These are phyloP conservation scores for Trichopoda pennipes DNA, from an alignment of 2,888 invertebrate genomes.

Conservation along the genomic window DNA sequence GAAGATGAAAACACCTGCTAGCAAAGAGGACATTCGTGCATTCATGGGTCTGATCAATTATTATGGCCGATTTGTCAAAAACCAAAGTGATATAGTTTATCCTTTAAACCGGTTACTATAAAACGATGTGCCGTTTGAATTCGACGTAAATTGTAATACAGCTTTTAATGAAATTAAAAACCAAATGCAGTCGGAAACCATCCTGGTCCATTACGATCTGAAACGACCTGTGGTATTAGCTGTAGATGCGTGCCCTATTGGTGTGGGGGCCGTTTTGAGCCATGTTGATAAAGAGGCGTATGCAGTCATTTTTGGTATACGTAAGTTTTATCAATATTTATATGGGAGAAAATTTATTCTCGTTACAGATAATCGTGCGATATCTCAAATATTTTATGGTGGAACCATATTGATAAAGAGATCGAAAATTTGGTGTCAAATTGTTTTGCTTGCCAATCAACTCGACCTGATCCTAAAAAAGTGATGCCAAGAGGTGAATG, in stretches of 20 bases:
- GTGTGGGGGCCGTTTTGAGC: slow-evolving; percentile 75
- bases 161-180: slow-evolving; percentile 72
- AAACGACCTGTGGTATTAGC: slow-evolving; percentile 71
- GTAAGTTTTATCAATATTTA: slow-evolving; percentile 78
- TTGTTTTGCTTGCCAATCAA: slow-evolving; percentile 63
- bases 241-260: slow-evolving; percentile 73
- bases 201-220: slow-evolving; percentile 72
- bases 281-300: too few species aligned
- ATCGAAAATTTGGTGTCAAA: slow-evolving; percentile 57
- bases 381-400: slow-evolving; percentile 68
- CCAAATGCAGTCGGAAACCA: slow-evolving; percentile 69
- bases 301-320: too few species aligned
- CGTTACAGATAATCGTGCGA: slow-evolving; percentile 71
- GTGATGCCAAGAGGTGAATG: slow-evolving; percentile 44
- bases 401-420: slow-evolving; percentile 55
- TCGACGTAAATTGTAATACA: slow-evolving; percentile 61
- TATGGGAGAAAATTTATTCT: slow-evolving; percentile 73
- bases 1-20: neutral
- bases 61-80: slow-evolving; percentile 74
- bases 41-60: slow-evolving; percentile 69
- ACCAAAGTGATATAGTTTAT: slow-evolving; percentile 72
- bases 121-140: slow-evolving; percentile 6
- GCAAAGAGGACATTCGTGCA: slow-evolving; percentile 70
- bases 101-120: slow-evolving; percentile 62
- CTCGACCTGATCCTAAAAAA: slow-evolving; percentile 42